A percentile compares a stretch with the other conserved stretches of the same genome.
phyloP scores from a whole-genome alignment of 1,140 invertebrate species.

The Leptinotarsa undecemlineata region DNA sequence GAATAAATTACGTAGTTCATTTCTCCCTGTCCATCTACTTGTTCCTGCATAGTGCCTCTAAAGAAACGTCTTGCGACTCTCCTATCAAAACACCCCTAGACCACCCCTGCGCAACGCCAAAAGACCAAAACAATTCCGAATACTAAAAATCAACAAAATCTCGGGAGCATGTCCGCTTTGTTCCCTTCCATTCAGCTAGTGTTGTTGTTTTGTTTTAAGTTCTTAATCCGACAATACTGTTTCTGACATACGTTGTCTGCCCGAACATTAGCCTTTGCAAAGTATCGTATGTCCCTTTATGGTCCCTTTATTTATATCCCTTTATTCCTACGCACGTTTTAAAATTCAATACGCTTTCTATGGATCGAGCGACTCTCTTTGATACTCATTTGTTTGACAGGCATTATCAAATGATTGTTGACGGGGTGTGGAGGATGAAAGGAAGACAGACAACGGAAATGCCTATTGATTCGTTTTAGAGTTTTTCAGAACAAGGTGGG shows the following conservation, averaged over 20 bases:
- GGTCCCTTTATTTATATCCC: conserved; percentile 20
- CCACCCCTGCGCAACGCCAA: background rate
- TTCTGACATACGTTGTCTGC: conserved; percentile 20
- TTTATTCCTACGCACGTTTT: conserved; percentile 22
- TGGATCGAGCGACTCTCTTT: conserved; percentile 18
- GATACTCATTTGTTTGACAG: conserved; percentile 21
- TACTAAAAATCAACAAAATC: background rate
- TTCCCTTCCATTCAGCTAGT: background rate
- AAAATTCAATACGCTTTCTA: conserved; percentile 18
- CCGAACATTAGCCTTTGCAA: conserved; percentile 17
- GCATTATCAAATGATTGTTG: conserved; percentile 18
- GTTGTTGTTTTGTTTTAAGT: conserved; percentile 18
- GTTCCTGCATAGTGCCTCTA: too few species aligned
- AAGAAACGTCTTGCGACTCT: too few species aligned
- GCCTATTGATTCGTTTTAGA: background rate
- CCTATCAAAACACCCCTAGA: background rate
- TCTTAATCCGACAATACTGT: conserved; percentile 12
- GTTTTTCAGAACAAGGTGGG: background rate
- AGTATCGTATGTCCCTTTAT: conserved; percentile 11
- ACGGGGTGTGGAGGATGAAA: background rate
- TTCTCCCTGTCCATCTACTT: too few species aligned
- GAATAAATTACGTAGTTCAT: too few species aligned
- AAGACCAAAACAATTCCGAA: background rate
- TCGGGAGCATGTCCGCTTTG: background rate
- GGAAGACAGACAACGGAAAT: conserved; percentile 1